Percentiles rank a stretch among this genome's conserved stretches.
Evolutionary conservation across 2,888 invertebrate genomes (phyloP).

Genomic region (Meiosimyza platycephala): DNA sequence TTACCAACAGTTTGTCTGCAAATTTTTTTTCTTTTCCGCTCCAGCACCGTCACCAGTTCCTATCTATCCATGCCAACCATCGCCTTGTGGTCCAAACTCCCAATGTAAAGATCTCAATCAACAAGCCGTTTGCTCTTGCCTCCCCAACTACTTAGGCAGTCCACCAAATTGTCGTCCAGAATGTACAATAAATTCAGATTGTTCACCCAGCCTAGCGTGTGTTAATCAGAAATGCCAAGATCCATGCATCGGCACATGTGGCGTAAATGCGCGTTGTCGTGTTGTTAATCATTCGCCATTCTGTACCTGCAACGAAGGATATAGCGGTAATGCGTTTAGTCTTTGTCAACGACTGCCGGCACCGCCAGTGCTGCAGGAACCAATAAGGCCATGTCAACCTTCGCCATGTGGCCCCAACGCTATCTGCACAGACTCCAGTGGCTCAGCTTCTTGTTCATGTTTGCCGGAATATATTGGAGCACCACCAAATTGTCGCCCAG

Average conservation of each 20-base stretch:
- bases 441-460: slow-evolving; percentile 77
- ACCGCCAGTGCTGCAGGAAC: slow-evolving; percentile 58
- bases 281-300: slow-evolving; percentile 78
- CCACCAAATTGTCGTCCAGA: slow-evolving; percentile 83
- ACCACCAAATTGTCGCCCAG: slow-evolving; percentile 83
- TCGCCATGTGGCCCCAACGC: slow-evolving; percentile 75
- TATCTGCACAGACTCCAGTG: slow-evolving; percentile 70
- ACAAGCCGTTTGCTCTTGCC: slow-evolving; percentile 79
- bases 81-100: slow-evolving; percentile 84
- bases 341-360: slow-evolving; percentile 69
- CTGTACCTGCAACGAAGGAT: slow-evolving; percentile 74
- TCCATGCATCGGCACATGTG: slow-evolving; percentile 83
- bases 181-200: slow-evolving; percentile 80
- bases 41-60: slow-evolving; percentile 46
- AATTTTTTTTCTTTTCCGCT: background rate
- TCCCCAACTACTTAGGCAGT: slow-evolving; percentile 76
- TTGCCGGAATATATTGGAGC: slow-evolving; percentile 75
- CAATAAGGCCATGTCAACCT: slow-evolving; percentile 72
- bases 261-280: slow-evolving; percentile 76
- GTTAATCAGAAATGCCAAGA: slow-evolving; percentile 79
- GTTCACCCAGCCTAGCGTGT: slow-evolving; percentile 77
- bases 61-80: slow-evolving; percentile 74
- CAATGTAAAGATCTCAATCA: slow-evolving; percentile 76
- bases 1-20: background rate
- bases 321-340: slow-evolving; percentile 80